A percentile compares a stretch with the other conserved stretches of the same genome.
Conservation (phyloP, 2,797 vertebrate genomes). For the Pitangus sulphuratus region DNA sequence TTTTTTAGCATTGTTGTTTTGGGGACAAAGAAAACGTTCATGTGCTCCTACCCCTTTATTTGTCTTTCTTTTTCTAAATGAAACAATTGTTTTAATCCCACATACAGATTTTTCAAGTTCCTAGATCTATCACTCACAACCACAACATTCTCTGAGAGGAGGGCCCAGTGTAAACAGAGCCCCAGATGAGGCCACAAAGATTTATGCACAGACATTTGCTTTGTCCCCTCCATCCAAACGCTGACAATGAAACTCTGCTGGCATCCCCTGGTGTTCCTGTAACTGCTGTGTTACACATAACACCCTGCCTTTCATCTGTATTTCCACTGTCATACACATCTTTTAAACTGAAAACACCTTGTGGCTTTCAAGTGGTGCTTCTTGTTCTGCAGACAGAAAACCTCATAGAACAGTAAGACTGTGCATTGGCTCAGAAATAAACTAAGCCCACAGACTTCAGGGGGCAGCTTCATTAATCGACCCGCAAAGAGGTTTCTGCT, state of each 20-base stretch:
- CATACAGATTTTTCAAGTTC: conserved; percentile 46
- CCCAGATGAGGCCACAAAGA: conserved; percentile 12
- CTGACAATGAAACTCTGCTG: neutral
- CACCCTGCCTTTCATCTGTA: neutral
- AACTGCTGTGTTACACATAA: neutral
- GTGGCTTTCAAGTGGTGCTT: neutral
- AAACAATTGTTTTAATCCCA: conserved; percentile 23
- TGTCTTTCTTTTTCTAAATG: neutral
- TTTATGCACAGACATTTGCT: neutral
- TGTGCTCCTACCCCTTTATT: neutral
- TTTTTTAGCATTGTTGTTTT: neutral
- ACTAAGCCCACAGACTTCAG: neutral
- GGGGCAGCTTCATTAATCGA: neutral
- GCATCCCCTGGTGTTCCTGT: neutral
- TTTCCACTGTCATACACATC: neutral
- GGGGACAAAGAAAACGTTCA: neutral
- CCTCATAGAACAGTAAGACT: neutral
- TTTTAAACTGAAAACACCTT: neutral
- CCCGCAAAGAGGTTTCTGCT: conserved; percentile 17
- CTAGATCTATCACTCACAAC: conserved; percentile 15
- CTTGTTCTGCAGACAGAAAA: neutral
- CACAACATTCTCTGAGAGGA: conserved; percentile 37
- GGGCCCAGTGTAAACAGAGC: neutral
- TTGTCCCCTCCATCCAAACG: neutral
- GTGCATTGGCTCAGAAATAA: neutral